These are phyloP conservation scores for Drosophila arizonae DNA, from an alignment of 1,140 invertebrate species.

Conservation along the genomic window DNA sequence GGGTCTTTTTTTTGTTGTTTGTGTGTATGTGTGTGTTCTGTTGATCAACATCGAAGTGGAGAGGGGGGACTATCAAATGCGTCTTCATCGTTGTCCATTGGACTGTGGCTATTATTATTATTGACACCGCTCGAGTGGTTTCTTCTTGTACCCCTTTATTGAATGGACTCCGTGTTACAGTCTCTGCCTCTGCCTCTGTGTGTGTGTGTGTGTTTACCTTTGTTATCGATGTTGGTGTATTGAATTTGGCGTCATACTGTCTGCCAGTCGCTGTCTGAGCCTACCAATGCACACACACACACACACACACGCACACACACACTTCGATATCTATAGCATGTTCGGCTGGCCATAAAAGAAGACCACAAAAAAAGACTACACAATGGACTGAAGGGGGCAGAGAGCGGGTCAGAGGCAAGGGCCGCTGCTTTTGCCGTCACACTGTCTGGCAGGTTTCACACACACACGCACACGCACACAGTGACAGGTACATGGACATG, in stretches of 20 bases:
- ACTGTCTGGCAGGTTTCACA: slow-evolving; percentile 80
- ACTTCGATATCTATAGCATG: slow-evolving; percentile 23
- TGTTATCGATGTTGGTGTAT: slow-evolving; percentile 72
- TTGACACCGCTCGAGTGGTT: slow-evolving; percentile 56
- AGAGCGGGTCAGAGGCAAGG: slow-evolving; percentile 8
- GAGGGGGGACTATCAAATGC: slow-evolving; percentile 35
- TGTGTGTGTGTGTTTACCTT: slow-evolving; percentile 60
- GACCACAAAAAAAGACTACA: slow-evolving; percentile 73
- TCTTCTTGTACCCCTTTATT: slow-evolving; percentile 16
- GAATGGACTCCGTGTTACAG: slow-evolving; percentile 11
- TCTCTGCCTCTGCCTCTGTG: too few relatives aligned
- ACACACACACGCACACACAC: neutral
- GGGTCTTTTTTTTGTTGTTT: slow-evolving; percentile 37
- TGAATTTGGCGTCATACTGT: slow-evolving; percentile 80
- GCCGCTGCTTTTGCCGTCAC: slow-evolving; percentile 59
- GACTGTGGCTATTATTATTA: slow-evolving; percentile 61
- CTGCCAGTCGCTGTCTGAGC: slow-evolving; percentile 55
- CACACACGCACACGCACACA: slow-evolving; percentile 10
- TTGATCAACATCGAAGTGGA: too few relatives aligned
- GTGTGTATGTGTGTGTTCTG: neutral
- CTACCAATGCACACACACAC: slow-evolving; percentile 6
- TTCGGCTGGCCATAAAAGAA: slow-evolving; percentile 64
- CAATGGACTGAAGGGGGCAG: slow-evolving; percentile 48
- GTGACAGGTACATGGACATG: neutral
- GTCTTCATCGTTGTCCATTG: slow-evolving; percentile 38